Evolutionary conservation across 2,888 invertebrate species (phyloP), one percentile per base, ranked within the genome.

Genomic region (Erynnis tages): DNA sequence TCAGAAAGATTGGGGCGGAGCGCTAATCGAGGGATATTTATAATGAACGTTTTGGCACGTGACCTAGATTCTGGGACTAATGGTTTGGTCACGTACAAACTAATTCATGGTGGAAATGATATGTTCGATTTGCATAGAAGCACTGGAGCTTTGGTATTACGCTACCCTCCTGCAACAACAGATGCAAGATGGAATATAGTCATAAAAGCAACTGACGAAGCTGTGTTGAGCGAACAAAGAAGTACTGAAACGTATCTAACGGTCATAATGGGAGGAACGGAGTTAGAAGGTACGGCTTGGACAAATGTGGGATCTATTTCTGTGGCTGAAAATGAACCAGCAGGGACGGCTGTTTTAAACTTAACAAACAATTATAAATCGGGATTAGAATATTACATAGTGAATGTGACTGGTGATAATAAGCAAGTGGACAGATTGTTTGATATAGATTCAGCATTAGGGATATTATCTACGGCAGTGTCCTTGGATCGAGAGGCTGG

Each of bases 61-160:
- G 98, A 98, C 80, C 90, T 95, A 40, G 98, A 98, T 81, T 96
- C 96, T 1, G 96, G 96, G 59, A 95, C 96, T 13, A 98, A 98
- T 81, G 98, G 98, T 11, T 83, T 95, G 57, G 97, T 98, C 14
- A 96, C 97, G 1, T 98, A 98, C 76, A 97, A 97, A 79, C 89
- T 97, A 50, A 93, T 95, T 13, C 93, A 93, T 57, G 95, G 95
- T 16, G 94, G 94, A 65, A 92, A 91, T 59, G 96, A 96, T 59
- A 82, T 95, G 56, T 97, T 97, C 73, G 91, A 92, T 56, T 84
- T 97, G 52, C 95, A 97, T 76, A 92, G 97, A 48, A 94, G 93
- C 68, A 94, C 94, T 8, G 97, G 97, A 4, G 92, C 93, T 7
- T 88, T 96, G 54, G 92, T 92, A 14, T 79, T 95, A 55, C 91